Base-by-base conservation (phyloP, 2,888 invertebrate species). In the Eristalis intricaria region DNA sequence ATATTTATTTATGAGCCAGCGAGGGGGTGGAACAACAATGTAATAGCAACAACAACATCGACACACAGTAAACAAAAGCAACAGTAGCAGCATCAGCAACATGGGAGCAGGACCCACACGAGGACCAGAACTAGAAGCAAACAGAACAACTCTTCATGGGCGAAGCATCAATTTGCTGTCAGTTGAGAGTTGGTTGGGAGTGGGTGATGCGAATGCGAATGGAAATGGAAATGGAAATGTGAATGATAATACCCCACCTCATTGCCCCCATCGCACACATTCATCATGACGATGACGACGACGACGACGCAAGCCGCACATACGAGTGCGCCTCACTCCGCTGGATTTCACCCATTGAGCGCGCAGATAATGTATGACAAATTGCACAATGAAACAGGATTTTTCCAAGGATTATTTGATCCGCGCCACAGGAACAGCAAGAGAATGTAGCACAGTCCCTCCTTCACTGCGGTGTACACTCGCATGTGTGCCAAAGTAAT, bases 121-220 rank as follows among this genome's bases (percentile, higher is more conserved):
- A 5, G 50, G 19, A 19, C 50, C 50, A 50, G 50, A 8, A 43
- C 58, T 63, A 35, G 56, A 38, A 77, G 71, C 80, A 76, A 85
- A 85, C 76, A 71, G 76, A 85, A 81, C 64, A 81, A 85, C 77
- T 77, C 73, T 82, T 78, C 74, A 74, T 56, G 74, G 56, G 63
- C 73, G 78, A 23, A 29, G 60, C 82, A 86, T 82, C 82, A 86
- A 82, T 86, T 86, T 86, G 32, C 78, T 86, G 86, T 81, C 85
- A 74, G 78, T 65, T 70, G 70, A 78, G 74, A 50, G 35, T 40
- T 65, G 32, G 26, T 43, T 32, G 50, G 11, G 32, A 10, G 8
- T 35, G 22, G 69, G 10, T 50, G 32, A 38, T 8, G 10, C 43
- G 1, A n/a, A 38, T 38, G n/a, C 50, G 50, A 50, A 50, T 50